A percentile compares a stretch with the other conserved stretches of the same genome.
Conservation (phyloP, 2,113 vertebrate species). For the Neodontobutis hainanensis region DNA sequence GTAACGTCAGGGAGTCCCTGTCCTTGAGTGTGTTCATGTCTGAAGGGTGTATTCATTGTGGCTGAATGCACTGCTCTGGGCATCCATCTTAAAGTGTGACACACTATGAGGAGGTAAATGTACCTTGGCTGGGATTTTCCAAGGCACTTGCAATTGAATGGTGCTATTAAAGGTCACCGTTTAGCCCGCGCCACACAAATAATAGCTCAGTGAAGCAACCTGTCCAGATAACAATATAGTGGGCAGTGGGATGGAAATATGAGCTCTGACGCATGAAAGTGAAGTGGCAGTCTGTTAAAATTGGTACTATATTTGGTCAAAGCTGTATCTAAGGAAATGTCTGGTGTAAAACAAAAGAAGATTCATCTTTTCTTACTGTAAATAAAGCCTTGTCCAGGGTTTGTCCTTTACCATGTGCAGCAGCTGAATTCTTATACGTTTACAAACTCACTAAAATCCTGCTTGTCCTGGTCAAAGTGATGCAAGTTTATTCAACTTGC, state of each 20-base stretch:
- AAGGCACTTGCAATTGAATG: constrained; percentile 24
- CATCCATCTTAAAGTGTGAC: constrained; percentile 69
- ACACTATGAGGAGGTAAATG: constrained; percentile 62
- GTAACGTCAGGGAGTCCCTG: constrained; percentile 63
- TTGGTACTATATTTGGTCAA: not conserved
- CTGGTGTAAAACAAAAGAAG: too few relatives aligned
- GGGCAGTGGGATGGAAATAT: constrained; percentile 1
- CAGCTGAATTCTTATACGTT: too few relatives aligned
- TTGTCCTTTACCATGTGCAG: too few relatives aligned
- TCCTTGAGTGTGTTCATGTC: constrained; percentile 60
- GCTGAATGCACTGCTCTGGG: constrained; percentile 64
- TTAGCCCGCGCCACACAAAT: constrained; percentile 20
- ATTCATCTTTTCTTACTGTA: too few relatives aligned
- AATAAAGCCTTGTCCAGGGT: too few relatives aligned
- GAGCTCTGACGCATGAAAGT: not conserved
- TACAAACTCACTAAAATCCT: too few relatives aligned
- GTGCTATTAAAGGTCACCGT: constrained; percentile 40
- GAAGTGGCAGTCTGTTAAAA: not conserved
- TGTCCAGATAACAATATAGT: constrained; percentile 9
- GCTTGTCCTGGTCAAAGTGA: too few relatives aligned
- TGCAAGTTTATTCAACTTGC: too few relatives aligned
- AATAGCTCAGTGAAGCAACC: constrained; percentile 19
- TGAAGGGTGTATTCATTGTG: constrained; percentile 68
- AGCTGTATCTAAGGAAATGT: too few relatives aligned
- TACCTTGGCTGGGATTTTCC: constrained; percentile 48